phyloP scores from a whole-genome alignment of 2,888 invertebrate species.

The Drosophila flavopinicola region DNA sequence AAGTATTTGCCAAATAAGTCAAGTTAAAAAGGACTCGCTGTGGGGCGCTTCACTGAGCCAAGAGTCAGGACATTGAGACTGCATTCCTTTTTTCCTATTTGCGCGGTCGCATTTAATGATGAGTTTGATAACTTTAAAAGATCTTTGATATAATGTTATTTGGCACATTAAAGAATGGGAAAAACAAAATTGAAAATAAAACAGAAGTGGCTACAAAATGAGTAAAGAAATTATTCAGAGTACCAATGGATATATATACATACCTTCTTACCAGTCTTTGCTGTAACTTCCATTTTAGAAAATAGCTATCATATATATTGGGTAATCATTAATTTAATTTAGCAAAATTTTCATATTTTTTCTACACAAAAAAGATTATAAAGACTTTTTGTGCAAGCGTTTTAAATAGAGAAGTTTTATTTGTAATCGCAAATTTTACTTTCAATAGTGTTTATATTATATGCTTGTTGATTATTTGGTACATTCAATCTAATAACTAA shows the following conservation, averaged over 20 bases:
- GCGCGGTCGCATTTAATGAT: conserved; percentile 27
- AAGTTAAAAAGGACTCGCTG: conserved; percentile 25
- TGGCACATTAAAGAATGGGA: neutral
- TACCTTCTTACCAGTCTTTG: no score
- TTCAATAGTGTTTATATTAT: conserved; percentile 23
- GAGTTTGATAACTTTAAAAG: conserved; percentile 16
- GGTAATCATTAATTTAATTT: no score
- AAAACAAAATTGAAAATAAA: no score
- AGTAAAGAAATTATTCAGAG: no score
- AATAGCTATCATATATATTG: no score
- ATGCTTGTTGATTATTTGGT: conserved; percentile 38
- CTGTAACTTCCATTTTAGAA: no score
- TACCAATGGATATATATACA: no score
- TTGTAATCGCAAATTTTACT: conserved; percentile 33
- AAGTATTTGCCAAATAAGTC: conserved; percentile 63
- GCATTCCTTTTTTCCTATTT: conserved; percentile 17
- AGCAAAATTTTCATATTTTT: no score
- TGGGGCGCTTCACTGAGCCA: conserved; percentile 1
- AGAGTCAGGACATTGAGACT: conserved; percentile 33
- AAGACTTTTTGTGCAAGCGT: neutral
- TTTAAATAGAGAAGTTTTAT: conserved; percentile 34
- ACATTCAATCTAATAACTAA: conserved; percentile 27
- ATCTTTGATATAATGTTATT: conserved; percentile 1
- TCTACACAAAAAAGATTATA: no score
- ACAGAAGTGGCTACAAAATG: no score